Percentiles rank a stretch among this genome's conserved stretches.
These are phyloP conservation scores for pig (Sus scrofa) DNA, from an alignment of 2,113 vertebrate genomes.

Conservation along the genomic window DNA sequence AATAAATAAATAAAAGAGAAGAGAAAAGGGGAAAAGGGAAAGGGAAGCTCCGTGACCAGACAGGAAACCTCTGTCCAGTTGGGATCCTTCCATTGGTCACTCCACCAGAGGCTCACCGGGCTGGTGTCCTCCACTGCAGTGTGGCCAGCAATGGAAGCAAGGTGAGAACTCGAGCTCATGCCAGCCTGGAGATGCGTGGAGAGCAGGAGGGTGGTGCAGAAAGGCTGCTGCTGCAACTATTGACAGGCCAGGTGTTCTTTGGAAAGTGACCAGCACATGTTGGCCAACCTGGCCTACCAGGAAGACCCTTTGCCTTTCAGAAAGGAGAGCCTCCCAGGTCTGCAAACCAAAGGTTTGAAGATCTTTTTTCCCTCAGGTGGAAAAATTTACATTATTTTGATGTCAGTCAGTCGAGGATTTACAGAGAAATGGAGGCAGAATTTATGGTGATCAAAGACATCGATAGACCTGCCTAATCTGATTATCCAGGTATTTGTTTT, in stretches of 20 bases:
- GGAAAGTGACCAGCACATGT: neutral
- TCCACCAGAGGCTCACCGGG: neutral
- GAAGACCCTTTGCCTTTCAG: neutral
- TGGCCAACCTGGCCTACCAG: neutral
- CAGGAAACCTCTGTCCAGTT: neutral
- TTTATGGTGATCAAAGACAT: neutral
- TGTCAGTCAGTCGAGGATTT: neutral
- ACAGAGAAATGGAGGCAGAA: neutral
- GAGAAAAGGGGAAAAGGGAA: neutral
- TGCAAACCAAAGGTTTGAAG: neutral
- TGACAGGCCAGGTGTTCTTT: too few species aligned
- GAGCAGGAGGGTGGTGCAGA: neutral
- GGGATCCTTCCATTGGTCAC: rapidly evolving
- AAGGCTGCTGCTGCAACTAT: neutral
- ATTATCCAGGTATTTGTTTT: neutral
- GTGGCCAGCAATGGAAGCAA: rapidly evolving
- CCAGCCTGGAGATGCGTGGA: rapidly evolving
- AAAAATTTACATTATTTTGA: neutral
- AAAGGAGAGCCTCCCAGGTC: neutral
- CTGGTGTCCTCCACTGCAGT: neutral
- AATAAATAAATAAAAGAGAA: neutral
- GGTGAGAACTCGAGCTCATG: rapidly evolving
- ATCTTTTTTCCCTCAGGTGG: neutral
- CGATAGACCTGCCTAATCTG: neutral
- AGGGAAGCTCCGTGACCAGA: neutral